A percentile compares a stretch with the other conserved stretches of the same genome.
These are phyloP conservation scores for Sula dactylatra DNA, from an alignment of 2,113 vertebrate genomes.

Conservation along the genomic window DNA sequence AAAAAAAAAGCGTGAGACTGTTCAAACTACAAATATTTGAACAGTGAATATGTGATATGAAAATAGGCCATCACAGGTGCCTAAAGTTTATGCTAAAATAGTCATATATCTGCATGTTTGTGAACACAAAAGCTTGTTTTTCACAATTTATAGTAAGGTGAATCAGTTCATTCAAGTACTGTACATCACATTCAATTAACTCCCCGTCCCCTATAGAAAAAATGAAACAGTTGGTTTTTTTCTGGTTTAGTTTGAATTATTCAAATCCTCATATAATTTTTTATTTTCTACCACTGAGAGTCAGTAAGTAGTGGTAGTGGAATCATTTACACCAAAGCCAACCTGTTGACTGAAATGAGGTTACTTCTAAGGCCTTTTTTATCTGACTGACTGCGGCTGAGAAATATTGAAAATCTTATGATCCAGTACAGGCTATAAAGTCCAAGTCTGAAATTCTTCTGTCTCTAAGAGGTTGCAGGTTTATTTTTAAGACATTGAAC, in stretches of 20 bases:
- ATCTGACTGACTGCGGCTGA: neutral
- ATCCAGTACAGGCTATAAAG: neutral
- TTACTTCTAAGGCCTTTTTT: neutral
- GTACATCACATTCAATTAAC: neutral
- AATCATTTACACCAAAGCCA: neutral
- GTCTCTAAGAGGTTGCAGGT: neutral
- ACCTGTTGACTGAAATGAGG: neutral
- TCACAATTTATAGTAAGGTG: neutral
- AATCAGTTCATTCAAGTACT: neutral
- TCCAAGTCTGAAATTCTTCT: neutral
- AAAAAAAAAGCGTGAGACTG: neutral
- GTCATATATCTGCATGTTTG: neutral
- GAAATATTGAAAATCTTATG: neutral
- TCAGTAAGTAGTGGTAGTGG: neutral
- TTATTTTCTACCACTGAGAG: neutral
- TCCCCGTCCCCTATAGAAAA: neutral
- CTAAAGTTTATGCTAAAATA: neutral
- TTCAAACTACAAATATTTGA: neutral
- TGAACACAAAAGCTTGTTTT: neutral
- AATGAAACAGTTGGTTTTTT: neutral
- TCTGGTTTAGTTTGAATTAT: neutral
- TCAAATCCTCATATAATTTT: neutral
- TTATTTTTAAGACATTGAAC: neutral
- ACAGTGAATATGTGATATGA: neutral
- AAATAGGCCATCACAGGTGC: neutral